Evolutionary conservation across 2,113 vertebrate genomes (phyloP).

Genomic region (Chamaetylas fuelleborni): DNA sequence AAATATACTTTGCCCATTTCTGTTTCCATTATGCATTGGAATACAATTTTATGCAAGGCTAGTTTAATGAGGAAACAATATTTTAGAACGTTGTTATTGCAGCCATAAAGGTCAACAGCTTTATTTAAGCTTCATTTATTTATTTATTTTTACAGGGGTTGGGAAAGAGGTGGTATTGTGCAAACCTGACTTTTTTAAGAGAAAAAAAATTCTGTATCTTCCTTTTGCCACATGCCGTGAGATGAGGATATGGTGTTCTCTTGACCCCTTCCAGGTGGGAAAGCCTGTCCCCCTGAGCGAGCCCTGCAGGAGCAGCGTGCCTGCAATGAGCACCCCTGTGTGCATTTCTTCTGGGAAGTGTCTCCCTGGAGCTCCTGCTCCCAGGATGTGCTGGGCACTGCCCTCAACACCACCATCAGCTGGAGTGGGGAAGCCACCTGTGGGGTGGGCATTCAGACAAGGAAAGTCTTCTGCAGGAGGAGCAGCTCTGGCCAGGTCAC

Average conservation of each 20-base stretch:
- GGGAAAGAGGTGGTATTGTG: too few species aligned
- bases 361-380: constrained; percentile 87
- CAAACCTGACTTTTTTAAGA: neutral
- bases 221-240: neutral
- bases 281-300: constrained; percentile 80
- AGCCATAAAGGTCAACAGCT: constrained; percentile 42
- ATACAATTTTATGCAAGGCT: constrained; percentile 60
- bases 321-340: constrained; percentile 86
- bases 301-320: constrained; percentile 85
- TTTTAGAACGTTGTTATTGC: constrained; percentile 52
- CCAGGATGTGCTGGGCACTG: constrained; percentile 63
- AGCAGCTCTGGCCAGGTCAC: constrained; percentile 81
- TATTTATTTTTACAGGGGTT: neutral
- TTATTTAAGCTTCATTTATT: constrained; percentile 38
- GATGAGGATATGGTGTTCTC: neutral
- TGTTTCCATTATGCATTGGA: constrained; percentile 26
- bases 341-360: constrained; percentile 86
- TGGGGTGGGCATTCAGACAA: constrained; percentile 83
- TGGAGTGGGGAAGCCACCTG: constrained; percentile 76
- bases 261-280: constrained; percentile 75
- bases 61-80: constrained; percentile 56
- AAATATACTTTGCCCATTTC: constrained; percentile 24
- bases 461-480: constrained; percentile 86
- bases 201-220: too few species aligned
- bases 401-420: constrained; percentile 69